Conservation (phyloP, 2,797 vertebrate genomes). For the Fringilla coelebs region DNA sequence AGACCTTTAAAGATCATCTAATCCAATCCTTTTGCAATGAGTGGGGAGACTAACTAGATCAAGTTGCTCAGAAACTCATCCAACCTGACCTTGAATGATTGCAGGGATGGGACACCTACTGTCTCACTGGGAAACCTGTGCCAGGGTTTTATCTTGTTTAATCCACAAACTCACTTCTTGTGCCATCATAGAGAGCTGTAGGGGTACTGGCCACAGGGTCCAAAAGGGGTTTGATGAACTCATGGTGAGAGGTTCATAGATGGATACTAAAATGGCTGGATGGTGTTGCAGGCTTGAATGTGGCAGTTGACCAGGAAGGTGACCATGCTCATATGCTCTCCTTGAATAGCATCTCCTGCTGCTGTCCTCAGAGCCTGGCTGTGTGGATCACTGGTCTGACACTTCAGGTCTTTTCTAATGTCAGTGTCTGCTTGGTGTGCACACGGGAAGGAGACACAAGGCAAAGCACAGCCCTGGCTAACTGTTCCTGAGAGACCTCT, state of each 20-base stretch:
- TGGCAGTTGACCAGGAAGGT: not conserved
- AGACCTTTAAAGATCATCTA: not conserved
- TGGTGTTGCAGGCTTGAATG: not conserved
- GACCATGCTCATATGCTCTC: not conserved
- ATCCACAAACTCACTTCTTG: not conserved
- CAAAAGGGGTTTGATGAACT: not conserved
- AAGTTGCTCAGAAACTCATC: not conserved
- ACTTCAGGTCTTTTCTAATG: not conserved
- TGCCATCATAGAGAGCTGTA: not conserved
- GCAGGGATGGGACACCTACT: not conserved
- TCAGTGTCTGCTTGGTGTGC: not conserved
- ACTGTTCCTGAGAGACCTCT: not conserved
- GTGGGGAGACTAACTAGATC: not conserved
- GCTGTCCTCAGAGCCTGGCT: not conserved
- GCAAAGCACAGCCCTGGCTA: not conserved
- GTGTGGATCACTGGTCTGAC: not conserved
- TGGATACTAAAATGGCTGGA: not conserved
- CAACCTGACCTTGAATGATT: not conserved
- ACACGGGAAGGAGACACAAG: not conserved
- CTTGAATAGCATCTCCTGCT: not conserved
- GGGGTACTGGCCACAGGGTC: not conserved
- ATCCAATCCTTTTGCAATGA: not conserved
- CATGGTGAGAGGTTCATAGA: not conserved
- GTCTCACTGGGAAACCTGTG: not conserved
- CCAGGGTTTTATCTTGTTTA: not conserved